phyloP scores from a whole-genome alignment of 1,140 invertebrate genomes.

The Lepidurus couesii region DNA sequence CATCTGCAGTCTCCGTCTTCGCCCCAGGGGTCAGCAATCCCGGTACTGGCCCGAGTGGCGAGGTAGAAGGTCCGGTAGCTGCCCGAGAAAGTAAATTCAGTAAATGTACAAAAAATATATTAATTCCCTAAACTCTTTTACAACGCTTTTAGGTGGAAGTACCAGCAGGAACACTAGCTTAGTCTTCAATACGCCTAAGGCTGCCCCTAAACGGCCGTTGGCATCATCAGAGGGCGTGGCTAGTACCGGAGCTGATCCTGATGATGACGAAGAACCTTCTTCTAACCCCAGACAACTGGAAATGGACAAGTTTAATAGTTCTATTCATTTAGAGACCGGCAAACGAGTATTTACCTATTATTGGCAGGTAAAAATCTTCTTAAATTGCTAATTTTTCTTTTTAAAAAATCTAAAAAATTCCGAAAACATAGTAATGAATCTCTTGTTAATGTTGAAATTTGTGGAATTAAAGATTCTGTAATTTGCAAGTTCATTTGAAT shows the following conservation, averaged over 20 bases:
- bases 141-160: neutral
- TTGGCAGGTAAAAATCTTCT: conserved; percentile 40
- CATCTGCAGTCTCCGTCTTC: neutral
- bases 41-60: neutral
- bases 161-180: neutral
- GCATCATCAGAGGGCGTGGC: conserved; percentile 27
- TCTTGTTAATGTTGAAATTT: neutral
- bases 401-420: neutral
- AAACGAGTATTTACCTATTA: conserved; percentile 47
- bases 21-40: neutral
- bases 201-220: neutral
- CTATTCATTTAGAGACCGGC: conserved; percentile 42
- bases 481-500: neutral
- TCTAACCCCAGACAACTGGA: conserved; percentile 39
- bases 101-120: conserved; percentile 24
- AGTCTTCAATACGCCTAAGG: neutral
- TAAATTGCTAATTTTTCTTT: neutral
- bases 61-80: neutral
- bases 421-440: neutral
- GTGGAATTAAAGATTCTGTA: neutral
- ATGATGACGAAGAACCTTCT: conserved; percentile 36
- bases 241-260: conserved; percentile 34
- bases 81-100: neutral
- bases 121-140: neutral
- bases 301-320: conserved; percentile 42